phyloP scores from a whole-genome alignment of 2,797 vertebrate genomes.

The Fistularia tabacaria region DNA sequence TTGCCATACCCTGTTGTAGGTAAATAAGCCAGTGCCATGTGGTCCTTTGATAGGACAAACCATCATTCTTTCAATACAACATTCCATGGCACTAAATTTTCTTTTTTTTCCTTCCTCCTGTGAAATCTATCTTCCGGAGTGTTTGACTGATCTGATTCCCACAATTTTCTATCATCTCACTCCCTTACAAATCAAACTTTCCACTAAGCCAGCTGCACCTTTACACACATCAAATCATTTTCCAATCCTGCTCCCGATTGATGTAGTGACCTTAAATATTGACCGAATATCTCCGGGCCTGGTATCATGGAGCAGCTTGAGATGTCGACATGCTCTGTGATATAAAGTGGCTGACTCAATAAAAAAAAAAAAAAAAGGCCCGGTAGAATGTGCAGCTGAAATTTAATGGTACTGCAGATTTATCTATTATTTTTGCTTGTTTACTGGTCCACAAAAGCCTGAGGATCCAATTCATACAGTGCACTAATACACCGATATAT shows the following conservation, averaged over 20 bases:
- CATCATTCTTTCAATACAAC: background rate
- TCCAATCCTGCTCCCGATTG: slow-evolving; percentile 32
- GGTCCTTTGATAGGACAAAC: background rate
- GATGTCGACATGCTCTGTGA: background rate
- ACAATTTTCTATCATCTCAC: slow-evolving; percentile 16
- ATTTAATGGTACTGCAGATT: slow-evolving; percentile 5
- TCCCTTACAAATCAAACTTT: slow-evolving; percentile 42
- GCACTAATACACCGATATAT: too few species aligned
- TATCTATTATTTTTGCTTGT: background rate
- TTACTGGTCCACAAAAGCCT: background rate
- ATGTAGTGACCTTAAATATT: slow-evolving; percentile 37
- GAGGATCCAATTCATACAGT: too few species aligned
- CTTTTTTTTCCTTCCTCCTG: slow-evolving; percentile 6
- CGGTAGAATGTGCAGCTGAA: slow-evolving; percentile 28
- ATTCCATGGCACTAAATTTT: background rate
- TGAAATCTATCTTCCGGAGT: slow-evolving; percentile 3
- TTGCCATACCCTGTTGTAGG: slow-evolving; percentile 2
- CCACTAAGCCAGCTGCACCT: slow-evolving; percentile 5
- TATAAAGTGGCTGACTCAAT: slow-evolving; percentile 27
- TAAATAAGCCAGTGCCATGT: slow-evolving; percentile 2
- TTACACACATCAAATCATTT: slow-evolving; percentile 46
- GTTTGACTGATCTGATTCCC: slow-evolving; percentile 14
- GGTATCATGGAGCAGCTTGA: slow-evolving; percentile 16
- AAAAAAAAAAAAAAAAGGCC: slow-evolving; percentile 9
- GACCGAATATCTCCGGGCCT: slow-evolving; percentile 30